Percentiles rank a stretch among this genome's conserved stretches.
phyloP scores from a whole-genome alignment of 2,113 vertebrate species.

The Mus spicilegus region DNA sequence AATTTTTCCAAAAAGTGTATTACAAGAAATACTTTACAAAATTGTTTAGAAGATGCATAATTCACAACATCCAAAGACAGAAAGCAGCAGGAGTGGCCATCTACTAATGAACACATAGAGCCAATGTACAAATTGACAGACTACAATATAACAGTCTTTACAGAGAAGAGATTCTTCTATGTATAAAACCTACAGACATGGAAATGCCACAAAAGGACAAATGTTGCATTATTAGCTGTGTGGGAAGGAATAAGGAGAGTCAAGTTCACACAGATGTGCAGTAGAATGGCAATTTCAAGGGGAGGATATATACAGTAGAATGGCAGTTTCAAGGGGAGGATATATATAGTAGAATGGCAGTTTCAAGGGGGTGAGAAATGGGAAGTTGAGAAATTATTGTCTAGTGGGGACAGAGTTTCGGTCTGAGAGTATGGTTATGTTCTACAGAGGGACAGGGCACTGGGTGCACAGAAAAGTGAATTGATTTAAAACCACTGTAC shows the following conservation, averaged over 20 bases:
- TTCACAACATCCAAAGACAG: neutral
- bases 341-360: neutral
- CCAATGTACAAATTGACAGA: neutral
- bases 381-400: neutral
- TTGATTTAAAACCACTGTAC: neutral
- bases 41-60: neutral
- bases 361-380: no score
- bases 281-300: neutral
- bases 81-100: neutral
- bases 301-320: no score
- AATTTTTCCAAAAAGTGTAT: neutral
- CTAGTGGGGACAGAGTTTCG: neutral
- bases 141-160: neutral
- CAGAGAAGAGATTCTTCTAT: neutral
- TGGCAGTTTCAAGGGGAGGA: no score
- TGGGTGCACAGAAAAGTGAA: neutral
- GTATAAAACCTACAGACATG: neutral
- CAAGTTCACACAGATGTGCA: neutral
- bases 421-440: neutral
- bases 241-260: neutral
- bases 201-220: constrained; percentile 21
- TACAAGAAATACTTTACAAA: constrained; percentile 48
- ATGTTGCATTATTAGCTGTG: neutral
- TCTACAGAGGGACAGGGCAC: neutral
- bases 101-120: neutral